These are phyloP conservation scores for Theristicus caerulescens DNA, from an alignment of 2,113 vertebrate genomes.

Conservation along the genomic window DNA sequence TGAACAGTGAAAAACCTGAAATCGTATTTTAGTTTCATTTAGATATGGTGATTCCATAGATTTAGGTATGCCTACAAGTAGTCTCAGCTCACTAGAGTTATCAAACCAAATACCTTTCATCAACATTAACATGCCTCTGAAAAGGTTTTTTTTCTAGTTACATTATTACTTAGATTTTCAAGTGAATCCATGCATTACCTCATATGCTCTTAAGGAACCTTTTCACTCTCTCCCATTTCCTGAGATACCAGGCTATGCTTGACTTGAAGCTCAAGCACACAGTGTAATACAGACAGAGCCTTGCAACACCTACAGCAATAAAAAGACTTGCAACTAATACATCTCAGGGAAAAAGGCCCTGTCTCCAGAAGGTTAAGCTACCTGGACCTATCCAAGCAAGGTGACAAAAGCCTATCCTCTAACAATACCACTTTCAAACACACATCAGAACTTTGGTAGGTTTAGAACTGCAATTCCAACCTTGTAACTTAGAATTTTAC, in stretches of 20 bases:
- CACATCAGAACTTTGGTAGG: not conserved
- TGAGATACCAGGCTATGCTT: not conserved
- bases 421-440: not conserved
- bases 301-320: not conserved
- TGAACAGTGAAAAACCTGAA: rapidly evolving
- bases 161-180: not conserved
- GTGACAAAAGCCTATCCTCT: not conserved
- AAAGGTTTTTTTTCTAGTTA: not conserved
- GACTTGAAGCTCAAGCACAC: rapidly evolving
- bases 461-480: not conserved
- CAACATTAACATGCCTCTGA: rapidly evolving
- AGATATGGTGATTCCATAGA: rapidly evolving
- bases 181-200: not conserved
- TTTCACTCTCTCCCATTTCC: not conserved
- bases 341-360: not conserved
- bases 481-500: not conserved
- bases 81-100: not conserved
- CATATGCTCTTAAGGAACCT: not conserved
- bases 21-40: rapidly evolving
- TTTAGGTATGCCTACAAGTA: not conserved
- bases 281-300: not conserved
- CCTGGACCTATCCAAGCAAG: not conserved
- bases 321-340: rapidly evolving
- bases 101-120: not conserved
- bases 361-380: not conserved